Evolutionary conservation across 1,140 invertebrate genomes (phyloP), one percentile per base, ranked within the genome.

Genomic region (Papilio helenus): DNA sequence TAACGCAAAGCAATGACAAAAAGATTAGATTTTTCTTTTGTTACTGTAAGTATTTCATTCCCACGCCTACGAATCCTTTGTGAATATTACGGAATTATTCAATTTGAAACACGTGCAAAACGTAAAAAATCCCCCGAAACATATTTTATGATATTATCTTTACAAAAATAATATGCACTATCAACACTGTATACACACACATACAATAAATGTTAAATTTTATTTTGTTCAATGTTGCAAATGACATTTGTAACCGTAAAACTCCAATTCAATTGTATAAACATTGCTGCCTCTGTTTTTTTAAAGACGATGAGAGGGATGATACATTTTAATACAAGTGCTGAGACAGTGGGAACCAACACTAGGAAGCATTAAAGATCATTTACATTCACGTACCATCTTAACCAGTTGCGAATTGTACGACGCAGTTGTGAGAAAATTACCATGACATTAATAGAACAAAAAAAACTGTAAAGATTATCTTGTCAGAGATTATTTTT

Each of bases 371-470:
- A 68, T 68, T 68, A 68, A 68, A 14, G 12, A 34, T 29, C 34
- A 68, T 68, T 68, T 68, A 29, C 26, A 68, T 68, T 68, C 61
- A 29, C 16, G 26, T 68, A 34, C 23, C 61, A 68, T 68, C 58
- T 61, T n/a, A 65, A 26, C 23, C 9, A 68, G 61, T 29, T 29
- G 61, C 61, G 26, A 68, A 68, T 61, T 61, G 20, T 29, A 68
- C 61, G 23, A 68, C 61, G 61, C 61, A 68, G 26, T 68, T 68
- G 61, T 68, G 23, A 29, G 26, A 68, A 68, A 68, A 68, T 68
- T 14, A 29, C 14, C 29, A 18, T 18, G 61, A 68, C 61, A 29
- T 29, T 14, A 68, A 16, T 68, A 29, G 26, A 29, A 68, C 61
- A 34, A 68, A 65, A n/a, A 65, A 68, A 14, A 14, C 29, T 12